Base-by-base conservation (phyloP, 2,888 invertebrate species). In the Druceiella hillmani region DNA sequence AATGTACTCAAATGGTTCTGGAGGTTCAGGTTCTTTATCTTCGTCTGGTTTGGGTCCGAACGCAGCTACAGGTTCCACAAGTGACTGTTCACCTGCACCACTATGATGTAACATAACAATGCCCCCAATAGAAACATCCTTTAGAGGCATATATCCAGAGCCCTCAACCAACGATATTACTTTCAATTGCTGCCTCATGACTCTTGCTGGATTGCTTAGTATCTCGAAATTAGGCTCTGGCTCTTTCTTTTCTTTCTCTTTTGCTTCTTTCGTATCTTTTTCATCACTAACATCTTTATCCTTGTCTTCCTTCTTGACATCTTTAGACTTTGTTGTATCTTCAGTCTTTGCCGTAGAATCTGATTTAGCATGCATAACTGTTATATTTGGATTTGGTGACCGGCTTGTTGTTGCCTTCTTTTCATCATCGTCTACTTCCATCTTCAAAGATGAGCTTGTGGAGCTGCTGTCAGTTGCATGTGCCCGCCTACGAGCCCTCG, bases 1-100 rank as follows among this genome's bases (percentile, higher is more conserved):
- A 52, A 81, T 80, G 69, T 89, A 98, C 68, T 95, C 94, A 61
- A 98, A 98, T 47, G 97, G 93, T 74, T 95, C 95, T 56, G 97
- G 97, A 27, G 95, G 92, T 55, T 93, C 93, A 1, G 97, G 94
- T 64, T 98, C 97, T 55, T 91, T 91, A 53, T 92, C 93, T 55
- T 97, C 97, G 48, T 94, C 95, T 11, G 85, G 81, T 59, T 89
- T 89, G 2, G 88, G 90, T 1, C 91, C 91, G 54, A 87, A 89
- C 1, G 90, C 90, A 59, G 87, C 87, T 9, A 95, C 92, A 4
- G 92, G 89, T 58, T 95, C 94, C 2, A 97, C 94, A 30, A 95
- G 75, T 41, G 84, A 81, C 59, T 94, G 91, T 37, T 85, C 83
- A 1, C 77, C 79, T 5, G 87, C 82, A 37, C 87, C 87, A 39